Percentiles rank a stretch among this genome's conserved stretches.
Evolutionary conservation across 1,140 invertebrate species (phyloP).

Genomic region (Triops longicaudatus): DNA sequence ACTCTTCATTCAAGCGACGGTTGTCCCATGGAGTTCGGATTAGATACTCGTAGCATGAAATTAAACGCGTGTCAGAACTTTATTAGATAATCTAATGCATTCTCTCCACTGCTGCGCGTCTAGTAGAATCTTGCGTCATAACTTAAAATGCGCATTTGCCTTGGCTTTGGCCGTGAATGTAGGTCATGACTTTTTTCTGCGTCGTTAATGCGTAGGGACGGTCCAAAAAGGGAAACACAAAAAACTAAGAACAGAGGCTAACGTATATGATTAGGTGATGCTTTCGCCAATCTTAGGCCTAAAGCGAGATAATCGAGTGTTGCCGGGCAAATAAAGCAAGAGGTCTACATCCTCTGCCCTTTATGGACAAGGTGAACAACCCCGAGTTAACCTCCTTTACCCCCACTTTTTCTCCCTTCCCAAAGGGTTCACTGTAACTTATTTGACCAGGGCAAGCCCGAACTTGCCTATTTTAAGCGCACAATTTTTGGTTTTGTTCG

Average conservation of each 20-base stretch:
- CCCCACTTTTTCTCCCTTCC: background rate
- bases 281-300: background rate
- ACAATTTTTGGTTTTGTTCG: background rate
- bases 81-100: no score
- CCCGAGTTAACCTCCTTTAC: background rate
- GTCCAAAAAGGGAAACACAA: background rate
- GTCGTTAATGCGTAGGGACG: background rate
- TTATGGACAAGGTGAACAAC: background rate
- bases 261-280: background rate
- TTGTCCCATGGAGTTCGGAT: no score
- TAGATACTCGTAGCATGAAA: no score
- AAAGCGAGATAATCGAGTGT: background rate
- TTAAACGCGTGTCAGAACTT: no score
- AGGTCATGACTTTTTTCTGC: background rate
- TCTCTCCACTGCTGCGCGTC: no score
- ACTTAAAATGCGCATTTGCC: background rate
- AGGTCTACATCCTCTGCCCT: background rate
- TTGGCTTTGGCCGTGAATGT: background rate
- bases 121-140: background rate
- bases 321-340: background rate
- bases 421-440: background rate
- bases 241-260: background rate
- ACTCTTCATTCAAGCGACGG: no score
- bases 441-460: background rate
- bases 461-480: background rate